These are phyloP conservation scores for Paracentrotus lividus DNA, from an alignment of 53 echinoderm and acorn worm genomes.

Conservation along the genomic window DNA sequence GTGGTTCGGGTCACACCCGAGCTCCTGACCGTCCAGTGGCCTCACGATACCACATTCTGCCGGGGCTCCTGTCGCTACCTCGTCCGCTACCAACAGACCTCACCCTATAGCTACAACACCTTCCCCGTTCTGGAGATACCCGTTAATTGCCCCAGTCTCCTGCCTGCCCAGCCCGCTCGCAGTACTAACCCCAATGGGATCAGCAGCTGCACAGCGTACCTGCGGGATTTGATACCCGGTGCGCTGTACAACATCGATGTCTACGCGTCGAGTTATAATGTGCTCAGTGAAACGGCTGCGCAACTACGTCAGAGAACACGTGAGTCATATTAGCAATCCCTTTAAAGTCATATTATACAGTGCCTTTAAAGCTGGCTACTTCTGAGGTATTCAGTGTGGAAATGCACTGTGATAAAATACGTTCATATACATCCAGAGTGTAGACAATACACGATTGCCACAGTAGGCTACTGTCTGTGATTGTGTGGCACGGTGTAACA, in stretches of 20 bases:
- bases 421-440: no score
- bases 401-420: no score
- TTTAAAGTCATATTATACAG: no score
- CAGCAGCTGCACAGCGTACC: background rate
- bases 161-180: conserved; percentile 34
- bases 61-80: conserved; percentile 37
- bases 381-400: no score
- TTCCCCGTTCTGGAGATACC: background rate
- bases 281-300: background rate
- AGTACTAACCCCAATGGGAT: background rate
- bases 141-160: background rate
- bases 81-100: conserved; percentile 38
- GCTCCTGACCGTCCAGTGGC: conserved; percentile 1
- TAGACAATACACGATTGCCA: no score
- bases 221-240: conserved; percentile 18
- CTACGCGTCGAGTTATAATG: conserved; percentile 28
- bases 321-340: background rate
- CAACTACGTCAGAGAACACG: conserved; percentile 35
- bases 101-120: background rate
- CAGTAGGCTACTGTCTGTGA: no score
- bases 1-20: background rate
- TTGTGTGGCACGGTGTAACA: no score
- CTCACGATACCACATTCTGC: background rate
- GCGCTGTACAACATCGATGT: conserved; percentile 8
- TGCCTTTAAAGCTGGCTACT: no score